Conservation (phyloP, 2,888 invertebrate species). For the Ecdyonurus torrentis region DNA sequence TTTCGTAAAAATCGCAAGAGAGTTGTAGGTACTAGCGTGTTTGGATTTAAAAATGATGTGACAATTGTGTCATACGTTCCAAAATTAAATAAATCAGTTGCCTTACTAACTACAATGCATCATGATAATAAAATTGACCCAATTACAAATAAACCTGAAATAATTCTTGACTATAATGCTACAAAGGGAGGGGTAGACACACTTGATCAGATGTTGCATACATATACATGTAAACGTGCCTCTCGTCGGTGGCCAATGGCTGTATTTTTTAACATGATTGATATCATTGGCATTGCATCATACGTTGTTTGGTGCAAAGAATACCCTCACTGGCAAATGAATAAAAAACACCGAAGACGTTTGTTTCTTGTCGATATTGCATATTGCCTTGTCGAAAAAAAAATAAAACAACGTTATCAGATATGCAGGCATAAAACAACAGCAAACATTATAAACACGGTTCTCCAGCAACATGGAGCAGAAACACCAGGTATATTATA, state of each 20-base stretch:
- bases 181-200: constrained; percentile 1
- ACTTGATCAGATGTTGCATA: background rate
- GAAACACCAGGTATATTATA: too few relatives aligned
- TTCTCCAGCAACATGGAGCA: too few relatives aligned
- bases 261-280: background rate
- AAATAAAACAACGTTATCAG: too few relatives aligned
- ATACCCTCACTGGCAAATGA: background rate
- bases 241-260: background rate
- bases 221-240: background rate
- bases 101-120: background rate
- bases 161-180: background rate
- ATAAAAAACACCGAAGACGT: too few relatives aligned
- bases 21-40: background rate
- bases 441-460: too few relatives aligned
- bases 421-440: too few relatives aligned
- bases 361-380: too few relatives aligned
- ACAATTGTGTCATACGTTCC: background rate
- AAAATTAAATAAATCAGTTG: background rate
- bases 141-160: background rate
- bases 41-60: background rate
- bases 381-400: too few relatives aligned
- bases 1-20: background rate
- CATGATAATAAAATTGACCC: background rate
- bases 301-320: background rate
- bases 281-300: background rate